These are phyloP conservation scores for Aramus guarauna DNA, from an alignment of 2,113 vertebrate genomes.

Conservation along the genomic window DNA sequence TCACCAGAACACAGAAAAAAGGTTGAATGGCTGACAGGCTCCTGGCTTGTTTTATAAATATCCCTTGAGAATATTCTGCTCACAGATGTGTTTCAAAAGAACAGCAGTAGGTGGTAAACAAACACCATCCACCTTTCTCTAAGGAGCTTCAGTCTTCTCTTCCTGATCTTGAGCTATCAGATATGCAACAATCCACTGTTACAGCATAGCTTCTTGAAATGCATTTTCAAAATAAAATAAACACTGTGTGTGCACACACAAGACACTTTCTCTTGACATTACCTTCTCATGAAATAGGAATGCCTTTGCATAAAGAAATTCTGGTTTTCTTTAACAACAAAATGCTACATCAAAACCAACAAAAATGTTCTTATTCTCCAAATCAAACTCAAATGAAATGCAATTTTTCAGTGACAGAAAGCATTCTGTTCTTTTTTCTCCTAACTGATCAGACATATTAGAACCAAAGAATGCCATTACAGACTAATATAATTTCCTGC, in stretches of 20 bases:
- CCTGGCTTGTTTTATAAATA: background rate
- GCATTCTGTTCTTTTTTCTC: background rate
- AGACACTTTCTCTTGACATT: background rate
- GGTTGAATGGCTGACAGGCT: background rate
- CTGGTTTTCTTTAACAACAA: background rate
- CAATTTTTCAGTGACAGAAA: slow-evolving; percentile 12
- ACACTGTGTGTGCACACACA: background rate
- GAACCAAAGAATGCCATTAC: background rate
- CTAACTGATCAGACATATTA: background rate
- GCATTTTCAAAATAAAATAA: background rate
- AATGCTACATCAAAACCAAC: background rate
- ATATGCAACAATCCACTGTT: background rate
- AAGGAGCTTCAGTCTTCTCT: background rate
- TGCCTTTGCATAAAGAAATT: background rate
- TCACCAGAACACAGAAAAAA: background rate
- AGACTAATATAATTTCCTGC: slow-evolving; percentile 23
- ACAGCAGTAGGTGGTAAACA: slow-evolving; percentile 31
- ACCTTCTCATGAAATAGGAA: background rate
- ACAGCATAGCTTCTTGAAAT: background rate
- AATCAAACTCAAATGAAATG: background rate
- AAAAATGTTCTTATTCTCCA: background rate
- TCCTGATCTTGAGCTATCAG: background rate
- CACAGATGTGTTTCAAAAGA: slow-evolving; percentile 33
- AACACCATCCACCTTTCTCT: background rate
- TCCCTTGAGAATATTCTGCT: slow-evolving; percentile 2